Evolutionary conservation across 2,888 invertebrate genomes (phyloP).

Genomic region (Andrena flavipes): DNA sequence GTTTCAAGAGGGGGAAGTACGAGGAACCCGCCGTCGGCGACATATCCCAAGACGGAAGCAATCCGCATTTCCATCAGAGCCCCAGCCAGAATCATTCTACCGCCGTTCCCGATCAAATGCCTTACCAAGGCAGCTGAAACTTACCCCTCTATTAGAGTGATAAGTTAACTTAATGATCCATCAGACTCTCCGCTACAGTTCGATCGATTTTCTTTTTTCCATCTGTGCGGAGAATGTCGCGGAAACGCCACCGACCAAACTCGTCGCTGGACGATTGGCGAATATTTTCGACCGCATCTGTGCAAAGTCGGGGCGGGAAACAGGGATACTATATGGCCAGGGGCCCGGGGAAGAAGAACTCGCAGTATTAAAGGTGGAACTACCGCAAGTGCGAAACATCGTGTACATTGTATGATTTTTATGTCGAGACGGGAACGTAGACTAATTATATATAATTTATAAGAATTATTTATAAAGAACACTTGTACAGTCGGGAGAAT

Average conservation of each 20-base stretch:
- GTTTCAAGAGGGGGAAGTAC: slow-evolving; percentile 95
- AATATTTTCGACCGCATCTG: slow-evolving; percentile 29
- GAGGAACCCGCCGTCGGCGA: slow-evolving; percentile 85
- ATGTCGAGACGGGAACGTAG: slow-evolving; percentile 63
- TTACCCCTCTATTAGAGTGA: slow-evolving; percentile 83
- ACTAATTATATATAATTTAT: slow-evolving; percentile 77
- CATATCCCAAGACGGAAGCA: slow-evolving; percentile 84
- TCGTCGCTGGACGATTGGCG: slow-evolving; percentile 32
- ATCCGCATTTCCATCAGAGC: slow-evolving; percentile 83
- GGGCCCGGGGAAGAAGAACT: slow-evolving; percentile 49
- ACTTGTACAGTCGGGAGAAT: slow-evolving; percentile 78
- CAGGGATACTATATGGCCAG: not conserved
- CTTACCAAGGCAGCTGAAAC: slow-evolving; percentile 85
- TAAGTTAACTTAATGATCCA: slow-evolving; percentile 66
- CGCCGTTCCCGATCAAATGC: slow-evolving; percentile 84
- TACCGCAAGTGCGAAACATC: slow-evolving; percentile 70
- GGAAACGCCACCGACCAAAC: slow-evolving; percentile 43
- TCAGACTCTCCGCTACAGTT: slow-evolving; percentile 28
- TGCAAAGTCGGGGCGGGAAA: not conserved
- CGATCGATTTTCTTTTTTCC: not conserved
- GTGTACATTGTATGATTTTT: slow-evolving; percentile 71
- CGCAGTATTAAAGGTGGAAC: slow-evolving; percentile 82
- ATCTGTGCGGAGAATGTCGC: not conserved
- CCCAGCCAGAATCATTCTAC: slow-evolving; percentile 84
- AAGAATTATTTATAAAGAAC: slow-evolving; percentile 79